phyloP scores from a whole-genome alignment of 2,113 vertebrate genomes.

The Orycteropus afer region DNA sequence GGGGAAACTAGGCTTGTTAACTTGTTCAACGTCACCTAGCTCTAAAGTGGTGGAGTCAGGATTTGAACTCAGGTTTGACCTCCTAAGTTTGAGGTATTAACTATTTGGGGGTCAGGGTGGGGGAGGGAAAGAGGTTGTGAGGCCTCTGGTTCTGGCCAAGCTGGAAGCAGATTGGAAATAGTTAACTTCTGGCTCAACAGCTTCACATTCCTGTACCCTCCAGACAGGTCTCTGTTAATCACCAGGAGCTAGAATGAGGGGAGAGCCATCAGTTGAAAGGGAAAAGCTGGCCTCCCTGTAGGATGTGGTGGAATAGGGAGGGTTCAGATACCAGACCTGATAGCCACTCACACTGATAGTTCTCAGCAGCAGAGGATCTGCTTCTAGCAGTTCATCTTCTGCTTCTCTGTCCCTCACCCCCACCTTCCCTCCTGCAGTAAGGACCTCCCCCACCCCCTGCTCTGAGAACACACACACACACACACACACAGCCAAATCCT shows the following conservation, averaged over 20 bases:
- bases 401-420: neutral
- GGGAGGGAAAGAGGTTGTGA: neutral
- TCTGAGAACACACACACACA: neutral
- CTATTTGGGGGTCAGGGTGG: neutral
- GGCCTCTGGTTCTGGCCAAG: neutral
- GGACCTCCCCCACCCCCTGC: neutral
- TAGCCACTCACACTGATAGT: neutral
- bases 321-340: slow-evolving; percentile 29
- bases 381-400: slow-evolving; percentile 1
- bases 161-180: slow-evolving; percentile 54
- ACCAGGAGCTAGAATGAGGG: neutral
- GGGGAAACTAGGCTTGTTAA: slow-evolving; percentile 47
- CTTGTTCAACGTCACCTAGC: neutral
- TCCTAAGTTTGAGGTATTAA: neutral
- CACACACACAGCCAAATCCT: neutral
- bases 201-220: slow-evolving; percentile 60
- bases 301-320: neutral
- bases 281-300: neutral
- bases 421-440: neutral
- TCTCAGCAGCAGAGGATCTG: neutral
- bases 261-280: neutral
- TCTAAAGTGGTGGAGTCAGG: neutral
- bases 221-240: slow-evolving; percentile 65
- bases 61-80: slow-evolving; percentile 28
- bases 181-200: slow-evolving; percentile 68